Base-by-base conservation (phyloP, 2,888 invertebrate genomes). In the Pyrochroa serraticornis region DNA sequence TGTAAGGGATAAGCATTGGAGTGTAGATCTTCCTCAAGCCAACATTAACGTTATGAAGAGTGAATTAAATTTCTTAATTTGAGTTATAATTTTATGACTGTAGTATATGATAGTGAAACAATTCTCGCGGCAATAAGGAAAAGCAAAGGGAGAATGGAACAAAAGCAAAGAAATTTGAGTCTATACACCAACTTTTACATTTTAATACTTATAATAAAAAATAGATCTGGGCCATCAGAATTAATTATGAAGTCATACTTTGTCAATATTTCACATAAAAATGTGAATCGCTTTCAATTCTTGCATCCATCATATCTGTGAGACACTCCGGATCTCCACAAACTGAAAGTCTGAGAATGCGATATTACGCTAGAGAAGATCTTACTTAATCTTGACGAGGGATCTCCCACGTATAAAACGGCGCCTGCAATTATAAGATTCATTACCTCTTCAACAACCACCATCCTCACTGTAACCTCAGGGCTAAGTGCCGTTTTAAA, bases 371-470 rank as follows among this genome's bases (percentile, higher is more conserved):
- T 49, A 50, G 14, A 22, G 54, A 54, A 50, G 47, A 60, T 69
- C 71, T 73, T 75, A 70, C 73, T 67, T 72, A 71, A 74, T 74
- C 68, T 67, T 59, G 49, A 34, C 49, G 49, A 60, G 42, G 53
- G 63, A 68, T 69, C 72, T 71, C 68, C 71, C 68, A 69, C 70
- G 65, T 73, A 74, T 74, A 75, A 71, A 73, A 70, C 65, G 31
- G 51, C 30, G 61, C 57, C 43, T 58, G 50, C 61, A 38, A 62
- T 61, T 60, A 54, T 38, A 58, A 42, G 58, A 61, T 58, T 57
- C 68, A 68, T 67, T 68, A 36, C 58, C 47, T 60, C 48, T 55
- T 47, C 49, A 52, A 39, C 58, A 34, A 33, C 47, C 46, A 50
- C 38, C 39, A 50, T 8, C 49, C 8, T 22, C 13, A 34, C 43